A percentile compares a stretch with the other conserved stretches of the same genome.
phyloP scores from a whole-genome alignment of 2,888 invertebrate genomes.

The Drosophila borborema region DNA sequence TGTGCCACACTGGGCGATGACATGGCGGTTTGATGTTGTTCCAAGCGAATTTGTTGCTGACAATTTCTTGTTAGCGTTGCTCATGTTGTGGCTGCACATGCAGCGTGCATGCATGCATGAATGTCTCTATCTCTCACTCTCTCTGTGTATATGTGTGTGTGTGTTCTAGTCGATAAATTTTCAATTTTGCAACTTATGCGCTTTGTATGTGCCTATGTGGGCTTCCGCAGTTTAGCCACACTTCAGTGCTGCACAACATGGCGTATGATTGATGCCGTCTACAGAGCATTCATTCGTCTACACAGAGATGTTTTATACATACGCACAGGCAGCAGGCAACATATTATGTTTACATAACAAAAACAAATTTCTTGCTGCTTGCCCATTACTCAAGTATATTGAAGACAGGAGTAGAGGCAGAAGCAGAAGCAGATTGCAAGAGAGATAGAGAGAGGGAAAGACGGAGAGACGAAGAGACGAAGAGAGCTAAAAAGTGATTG shows the following conservation, averaged over 20 bases:
- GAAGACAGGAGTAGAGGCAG: too few relatives aligned
- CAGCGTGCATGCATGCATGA: slow-evolving; percentile 10
- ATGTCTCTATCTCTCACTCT: background rate
- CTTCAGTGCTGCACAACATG: slow-evolving; percentile 69
- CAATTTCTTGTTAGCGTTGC: slow-evolving; percentile 72
- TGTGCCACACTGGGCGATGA: slow-evolving; percentile 42
- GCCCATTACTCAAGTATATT: slow-evolving; percentile 4
- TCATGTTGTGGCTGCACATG: slow-evolving; percentile 60
- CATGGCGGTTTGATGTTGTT: slow-evolving; percentile 49
- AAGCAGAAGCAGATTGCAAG: background rate
- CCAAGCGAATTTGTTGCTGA: slow-evolving; percentile 69
- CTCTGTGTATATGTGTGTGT: too few relatives aligned
- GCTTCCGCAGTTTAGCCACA: slow-evolving; percentile 76
- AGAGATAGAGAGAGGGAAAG: background rate
- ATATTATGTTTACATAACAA: slow-evolving; percentile 69
- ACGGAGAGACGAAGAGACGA: too few relatives aligned
- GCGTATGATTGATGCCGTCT: slow-evolving; percentile 78
- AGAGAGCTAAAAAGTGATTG: slow-evolving; percentile 1
- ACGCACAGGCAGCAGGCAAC: slow-evolving; percentile 35
- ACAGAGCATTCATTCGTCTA: slow-evolving; percentile 23
- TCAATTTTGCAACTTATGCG: slow-evolving; percentile 67
- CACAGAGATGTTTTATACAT: background rate
- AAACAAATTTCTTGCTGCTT: slow-evolving; percentile 27
- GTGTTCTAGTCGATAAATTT: slow-evolving; percentile 77
- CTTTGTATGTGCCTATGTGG: slow-evolving; percentile 20